Evolutionary conservation across 2,888 invertebrate genomes (phyloP).

Genomic region (Furcula furcula): DNA sequence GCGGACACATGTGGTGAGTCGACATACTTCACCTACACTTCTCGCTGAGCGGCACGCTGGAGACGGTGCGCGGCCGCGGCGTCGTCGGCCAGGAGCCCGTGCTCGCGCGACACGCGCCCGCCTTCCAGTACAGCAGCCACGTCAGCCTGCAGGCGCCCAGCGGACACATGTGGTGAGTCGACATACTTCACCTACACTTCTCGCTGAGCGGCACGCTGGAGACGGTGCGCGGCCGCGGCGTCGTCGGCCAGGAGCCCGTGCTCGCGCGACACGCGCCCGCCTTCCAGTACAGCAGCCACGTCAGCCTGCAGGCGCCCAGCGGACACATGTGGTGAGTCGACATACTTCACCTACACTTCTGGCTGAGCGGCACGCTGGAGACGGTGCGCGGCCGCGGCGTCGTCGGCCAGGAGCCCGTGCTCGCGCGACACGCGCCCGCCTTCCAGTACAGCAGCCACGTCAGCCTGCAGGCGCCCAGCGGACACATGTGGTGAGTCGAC

Average conservation of each 20-base stretch:
- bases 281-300: constrained; percentile 99
- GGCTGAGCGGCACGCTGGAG: constrained; percentile 95
- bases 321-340: constrained; percentile 96
- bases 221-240: constrained; percentile 96
- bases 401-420: constrained; percentile 98
- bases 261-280: constrained; percentile 93
- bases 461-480: constrained; percentile 97
- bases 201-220: constrained; percentile 96
- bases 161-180: constrained; percentile 96
- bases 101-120: constrained; percentile 92
- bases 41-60: constrained; percentile 95
- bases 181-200: too few relatives aligned
- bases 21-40: too few relatives aligned
- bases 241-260: constrained; percentile 98
- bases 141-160: constrained; percentile 98
- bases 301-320: constrained; percentile 97
- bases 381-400: constrained; percentile 97
- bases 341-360: too few relatives aligned
- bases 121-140: constrained; percentile 99
- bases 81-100: constrained; percentile 99
- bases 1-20: constrained; percentile 97
- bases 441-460: constrained; percentile 99
- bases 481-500: constrained; percentile 94
- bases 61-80: constrained; percentile 96
- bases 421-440: constrained; percentile 93